phyloP scores from a whole-genome alignment of 2,113 vertebrate genomes.

The Corapipo altera region DNA sequence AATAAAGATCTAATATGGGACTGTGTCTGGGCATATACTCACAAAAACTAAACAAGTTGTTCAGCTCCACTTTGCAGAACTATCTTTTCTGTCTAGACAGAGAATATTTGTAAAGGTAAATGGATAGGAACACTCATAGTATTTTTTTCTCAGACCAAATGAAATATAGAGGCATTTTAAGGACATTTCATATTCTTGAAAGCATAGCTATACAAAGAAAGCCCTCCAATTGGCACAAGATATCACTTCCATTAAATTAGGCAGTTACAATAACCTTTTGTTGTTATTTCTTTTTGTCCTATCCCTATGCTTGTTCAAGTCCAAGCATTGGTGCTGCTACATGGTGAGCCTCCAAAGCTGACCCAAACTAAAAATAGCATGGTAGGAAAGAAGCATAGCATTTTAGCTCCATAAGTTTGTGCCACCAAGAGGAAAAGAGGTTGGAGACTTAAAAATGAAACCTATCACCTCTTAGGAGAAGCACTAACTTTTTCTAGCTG shows the following conservation, averaged over 20 bases:
- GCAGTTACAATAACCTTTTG: not conserved
- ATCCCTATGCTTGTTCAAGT: not conserved
- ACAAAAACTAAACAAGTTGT: not conserved
- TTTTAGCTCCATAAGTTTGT: not conserved
- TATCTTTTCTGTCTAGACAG: not conserved
- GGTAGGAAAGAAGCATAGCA: not conserved
- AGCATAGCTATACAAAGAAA: not conserved
- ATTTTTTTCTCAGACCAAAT: not conserved
- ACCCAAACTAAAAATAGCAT: not conserved
- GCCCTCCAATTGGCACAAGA: not conserved
- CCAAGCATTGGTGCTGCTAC: not conserved
- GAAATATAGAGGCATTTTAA: not conserved
- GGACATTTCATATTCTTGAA: not conserved
- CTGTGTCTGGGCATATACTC: not conserved
- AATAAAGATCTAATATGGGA: conserved; percentile 29
- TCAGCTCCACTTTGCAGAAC: not conserved
- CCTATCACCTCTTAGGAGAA: not conserved
- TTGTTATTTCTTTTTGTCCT: not conserved
- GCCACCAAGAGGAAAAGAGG: not conserved
- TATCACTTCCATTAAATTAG: not conserved
- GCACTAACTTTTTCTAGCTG: not conserved
- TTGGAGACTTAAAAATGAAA: not conserved
- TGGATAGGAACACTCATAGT: not conserved
- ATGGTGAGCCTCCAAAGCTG: not conserved
- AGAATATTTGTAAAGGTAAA: not conserved